A percentile compares a stretch with the other conserved stretches of the same genome.
Conservation (phyloP, 2,113 vertebrate genomes). For the chimpanzee (Pan troglodytes) region DNA sequence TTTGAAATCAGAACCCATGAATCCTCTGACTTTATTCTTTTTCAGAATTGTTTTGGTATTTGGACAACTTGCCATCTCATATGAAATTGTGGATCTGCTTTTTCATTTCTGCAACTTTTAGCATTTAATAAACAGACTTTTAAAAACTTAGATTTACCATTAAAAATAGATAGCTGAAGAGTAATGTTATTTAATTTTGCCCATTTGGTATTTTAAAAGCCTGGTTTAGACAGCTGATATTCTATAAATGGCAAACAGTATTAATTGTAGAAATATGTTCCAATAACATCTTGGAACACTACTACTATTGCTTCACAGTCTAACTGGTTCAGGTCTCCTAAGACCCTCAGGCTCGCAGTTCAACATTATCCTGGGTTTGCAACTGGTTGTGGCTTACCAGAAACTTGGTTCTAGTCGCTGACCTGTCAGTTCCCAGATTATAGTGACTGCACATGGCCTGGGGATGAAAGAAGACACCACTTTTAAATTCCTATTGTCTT, state of each 20-base stretch:
- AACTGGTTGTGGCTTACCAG: not conserved
- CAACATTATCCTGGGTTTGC: not conserved
- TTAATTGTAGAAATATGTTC: slow-evolving; percentile 21
- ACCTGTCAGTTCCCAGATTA: slow-evolving; percentile 47
- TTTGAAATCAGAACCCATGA: not conserved
- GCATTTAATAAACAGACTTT: not conserved
- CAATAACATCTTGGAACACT: not conserved
- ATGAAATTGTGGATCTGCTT: not conserved
- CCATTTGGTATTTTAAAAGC: slow-evolving; percentile 33
- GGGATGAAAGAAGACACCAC: slow-evolving; percentile 44
- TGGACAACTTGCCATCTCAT: not conserved
- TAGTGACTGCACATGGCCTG: not conserved
- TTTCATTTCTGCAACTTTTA: not conserved
- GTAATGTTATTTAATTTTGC: not conserved
- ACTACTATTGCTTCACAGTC: not conserved
- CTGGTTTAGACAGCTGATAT: not conserved
- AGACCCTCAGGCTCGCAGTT: not conserved
- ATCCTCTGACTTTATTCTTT: not conserved
- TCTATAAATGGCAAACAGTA: slow-evolving; percentile 35
- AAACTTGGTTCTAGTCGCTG: slow-evolving; percentile 2
- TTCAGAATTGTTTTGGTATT: not conserved
- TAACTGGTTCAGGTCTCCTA: not conserved
- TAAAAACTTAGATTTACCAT: not conserved
- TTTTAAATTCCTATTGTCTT: slow-evolving; percentile 1
- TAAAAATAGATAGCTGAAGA: not conserved